Conservation (phyloP, 1,140 invertebrate species). For the Aphelenchoides besseyi region DNA sequence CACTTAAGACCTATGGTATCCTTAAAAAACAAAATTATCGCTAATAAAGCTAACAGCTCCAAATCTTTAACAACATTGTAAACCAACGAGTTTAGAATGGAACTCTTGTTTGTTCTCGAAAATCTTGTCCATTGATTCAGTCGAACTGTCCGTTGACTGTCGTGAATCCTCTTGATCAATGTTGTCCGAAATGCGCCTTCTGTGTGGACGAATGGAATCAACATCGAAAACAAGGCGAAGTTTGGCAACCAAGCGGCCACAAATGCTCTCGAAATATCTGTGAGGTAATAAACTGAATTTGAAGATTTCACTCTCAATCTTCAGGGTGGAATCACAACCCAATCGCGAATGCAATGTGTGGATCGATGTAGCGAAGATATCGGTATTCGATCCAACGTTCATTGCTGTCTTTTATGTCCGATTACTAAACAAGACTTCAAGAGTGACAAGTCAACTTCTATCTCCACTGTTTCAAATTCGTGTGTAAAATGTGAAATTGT, state of each 20-base stretch:
- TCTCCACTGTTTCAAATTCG: background rate
- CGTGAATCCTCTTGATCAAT: background rate
- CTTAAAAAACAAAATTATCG: background rate
- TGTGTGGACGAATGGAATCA: background rate
- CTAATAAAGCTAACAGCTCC: background rate
- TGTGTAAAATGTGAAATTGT: conserved; percentile 18
- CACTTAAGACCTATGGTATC: too few relatives aligned
- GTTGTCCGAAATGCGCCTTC: conserved; percentile 6
- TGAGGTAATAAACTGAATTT: background rate
- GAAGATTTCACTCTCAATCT: background rate
- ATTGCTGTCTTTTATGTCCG: conserved; percentile 13
- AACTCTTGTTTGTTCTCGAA: conserved; percentile 16
- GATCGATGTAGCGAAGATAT: background rate
- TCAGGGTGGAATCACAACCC: conserved; percentile 17
- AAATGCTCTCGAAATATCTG: conserved; percentile 10
- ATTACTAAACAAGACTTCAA: background rate
- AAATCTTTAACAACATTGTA: background rate
- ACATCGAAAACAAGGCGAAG: background rate
- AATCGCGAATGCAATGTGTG: conserved; percentile 9
- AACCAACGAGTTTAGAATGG: conserved; percentile 2
- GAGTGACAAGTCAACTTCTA: background rate
- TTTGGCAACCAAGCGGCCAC: background rate
- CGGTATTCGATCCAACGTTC: background rate
- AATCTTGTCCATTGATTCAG: background rate
- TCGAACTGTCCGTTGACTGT: conserved; percentile 1